Evolutionary conservation across 1,140 invertebrate species (phyloP).

Genomic region (Drosophila oshimai): DNA sequence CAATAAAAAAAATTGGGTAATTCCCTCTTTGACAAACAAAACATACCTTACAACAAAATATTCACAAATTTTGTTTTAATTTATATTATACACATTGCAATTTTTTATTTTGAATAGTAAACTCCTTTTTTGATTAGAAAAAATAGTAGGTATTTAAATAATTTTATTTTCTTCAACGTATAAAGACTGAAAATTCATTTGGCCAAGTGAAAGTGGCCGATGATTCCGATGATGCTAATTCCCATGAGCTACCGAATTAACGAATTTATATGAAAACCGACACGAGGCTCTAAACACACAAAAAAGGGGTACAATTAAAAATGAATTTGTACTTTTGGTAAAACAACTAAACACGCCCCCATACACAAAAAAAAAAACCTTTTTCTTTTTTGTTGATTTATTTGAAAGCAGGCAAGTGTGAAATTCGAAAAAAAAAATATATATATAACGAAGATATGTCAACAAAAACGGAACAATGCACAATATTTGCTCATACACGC

Average conservation of each 20-base stretch:
- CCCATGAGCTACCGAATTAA: conserved; percentile 10
- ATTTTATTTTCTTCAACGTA: background rate
- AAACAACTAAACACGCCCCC: background rate
- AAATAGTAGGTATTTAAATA: background rate
- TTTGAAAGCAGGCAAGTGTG: conserved; percentile 28
- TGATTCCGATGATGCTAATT: conserved; percentile 23
- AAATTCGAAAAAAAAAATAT: conserved; percentile 29
- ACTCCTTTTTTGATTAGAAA: no score
- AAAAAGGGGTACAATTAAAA: conserved; percentile 54
- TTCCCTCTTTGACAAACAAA: no score
- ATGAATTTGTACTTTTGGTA: conserved; percentile 45
- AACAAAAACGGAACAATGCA: conserved; percentile 53
- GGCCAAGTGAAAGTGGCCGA: conserved; percentile 28
- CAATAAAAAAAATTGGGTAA: conserved; percentile 3
- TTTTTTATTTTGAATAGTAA: background rate
- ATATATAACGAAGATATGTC: background rate
- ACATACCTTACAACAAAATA: no score
- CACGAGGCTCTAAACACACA: conserved; percentile 30
- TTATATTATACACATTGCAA: background rate
- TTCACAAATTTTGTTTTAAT: no score
- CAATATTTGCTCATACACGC: conserved; percentile 71
- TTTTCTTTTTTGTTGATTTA: background rate
- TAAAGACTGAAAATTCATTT: conserved; percentile 1
- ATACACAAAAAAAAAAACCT: conserved; percentile 5
- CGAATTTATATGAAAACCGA: conserved; percentile 7